These are phyloP conservation scores for Ammospiza maritima DNA, from an alignment of 2,797 vertebrate genomes.

Conservation along the genomic window DNA sequence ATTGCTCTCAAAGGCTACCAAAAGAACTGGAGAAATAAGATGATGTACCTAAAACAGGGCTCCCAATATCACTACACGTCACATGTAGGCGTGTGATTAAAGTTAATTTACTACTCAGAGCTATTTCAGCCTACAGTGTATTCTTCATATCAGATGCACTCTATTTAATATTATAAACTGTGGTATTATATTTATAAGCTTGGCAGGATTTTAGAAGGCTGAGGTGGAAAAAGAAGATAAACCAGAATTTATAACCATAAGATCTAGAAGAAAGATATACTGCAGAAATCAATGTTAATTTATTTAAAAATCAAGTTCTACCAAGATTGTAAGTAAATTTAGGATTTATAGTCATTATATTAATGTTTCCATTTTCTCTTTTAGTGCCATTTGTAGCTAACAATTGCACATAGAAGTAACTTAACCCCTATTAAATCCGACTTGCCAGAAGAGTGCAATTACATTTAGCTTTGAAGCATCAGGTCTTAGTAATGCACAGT, in stretches of 20 bases:
- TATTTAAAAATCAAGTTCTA: neutral
- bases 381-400: neutral
- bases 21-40: neutral
- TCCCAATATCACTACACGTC: neutral
- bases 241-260: neutral
- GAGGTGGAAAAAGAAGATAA: neutral
- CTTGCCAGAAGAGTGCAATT: neutral
- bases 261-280: neutral
- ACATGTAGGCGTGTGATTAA: neutral
- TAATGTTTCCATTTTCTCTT: neutral
- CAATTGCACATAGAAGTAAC: neutral
- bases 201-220: neutral
- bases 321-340: neutral
- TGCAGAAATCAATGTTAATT: neutral
- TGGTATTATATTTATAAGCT: neutral
- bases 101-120: neutral
- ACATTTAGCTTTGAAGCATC: neutral
- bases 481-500: neutral
- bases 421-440: neutral
- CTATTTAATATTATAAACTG: neutral
- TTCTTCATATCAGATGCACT: neutral
- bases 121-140: neutral
- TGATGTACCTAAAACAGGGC: neutral
- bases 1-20: neutral
- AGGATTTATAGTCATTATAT: neutral